Evolutionary conservation across 2,888 invertebrate genomes (phyloP), one percentile per base, ranked within the genome.

Genomic region (Melipona bicolor): DNA sequence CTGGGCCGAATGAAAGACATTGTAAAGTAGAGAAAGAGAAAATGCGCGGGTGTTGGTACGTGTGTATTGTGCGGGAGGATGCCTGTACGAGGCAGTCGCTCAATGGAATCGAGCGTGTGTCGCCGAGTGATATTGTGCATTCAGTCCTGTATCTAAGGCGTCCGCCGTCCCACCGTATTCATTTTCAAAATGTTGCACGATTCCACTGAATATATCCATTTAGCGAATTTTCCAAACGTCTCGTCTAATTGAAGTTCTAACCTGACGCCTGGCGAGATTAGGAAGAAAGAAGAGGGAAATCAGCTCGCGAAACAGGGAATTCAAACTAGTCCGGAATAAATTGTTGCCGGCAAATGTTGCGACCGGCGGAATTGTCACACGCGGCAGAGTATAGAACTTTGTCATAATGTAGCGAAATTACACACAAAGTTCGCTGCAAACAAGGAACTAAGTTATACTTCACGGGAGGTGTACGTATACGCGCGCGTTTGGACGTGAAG

Each of bases 1-100:
- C 56, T n/a, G 24, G 56, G 24, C 56, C 56, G 56, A 59, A 59
- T 59, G 56, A 59, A 59, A 59, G 56, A n/a, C n/a, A 59, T 59
- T 59, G n/a, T 59, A 24, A n/a, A 59, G 15, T 59, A 15, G 56
- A n/a, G n/a, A 59, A 59, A 59, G n/a, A 59, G 56, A 59, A 15
- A 59, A n/a, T n/a, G 24, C 56, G n/a, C n/a, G 24, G 56, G 19
- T 64, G 32, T 32, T 24, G 56, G 24, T 59, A 59, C 56, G 24
- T n/a, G 15, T 59, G n/a, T n/a, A 59, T 59, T 15, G n/a, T n/a
- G 24, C 15, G 24, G 24, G n/a, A 59, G 4, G 56, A 59, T 59
- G 3, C 56, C n/a, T 59, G 56, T 3, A 59, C 56, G 15, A n/a
- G 15, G n/a, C 5, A 59, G 56, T n/a, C 15, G 56, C n/a, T 21